phyloP scores from a whole-genome alignment of 64 coral and sea anemone genomes.

The Stichodactyla mertensii region DNA sequence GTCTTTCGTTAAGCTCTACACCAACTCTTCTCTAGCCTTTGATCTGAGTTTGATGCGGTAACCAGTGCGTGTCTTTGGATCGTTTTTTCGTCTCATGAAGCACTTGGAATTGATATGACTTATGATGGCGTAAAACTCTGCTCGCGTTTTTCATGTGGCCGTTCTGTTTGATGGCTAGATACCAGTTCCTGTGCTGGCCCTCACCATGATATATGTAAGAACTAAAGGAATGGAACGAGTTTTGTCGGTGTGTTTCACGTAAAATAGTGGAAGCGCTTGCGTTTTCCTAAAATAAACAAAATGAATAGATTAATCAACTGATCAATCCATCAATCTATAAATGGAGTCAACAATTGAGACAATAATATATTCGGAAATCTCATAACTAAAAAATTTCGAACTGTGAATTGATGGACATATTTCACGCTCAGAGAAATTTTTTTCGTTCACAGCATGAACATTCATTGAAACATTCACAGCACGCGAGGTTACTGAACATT shows the following conservation, averaged over 20 bases:
- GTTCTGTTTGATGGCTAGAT: conserved; percentile 23
- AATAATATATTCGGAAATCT: too few species aligned
- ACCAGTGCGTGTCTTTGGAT: neutral
- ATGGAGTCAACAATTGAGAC: too few species aligned
- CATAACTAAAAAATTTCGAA: too few species aligned
- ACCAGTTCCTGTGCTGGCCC: conserved; percentile 6
- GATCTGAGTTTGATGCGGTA: neutral
- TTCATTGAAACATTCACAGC: too few species aligned
- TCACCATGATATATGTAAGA: conserved; percentile 3
- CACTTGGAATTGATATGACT: conserved; percentile 30
- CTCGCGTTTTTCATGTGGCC: conserved; percentile 18
- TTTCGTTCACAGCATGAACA: too few species aligned
- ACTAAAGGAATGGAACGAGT: conserved; percentile 18
- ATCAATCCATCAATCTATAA: neutral
- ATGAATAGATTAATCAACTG: neutral
- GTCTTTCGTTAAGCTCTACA: neutral
- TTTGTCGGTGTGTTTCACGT: neutral
- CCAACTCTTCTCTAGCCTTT: neutral
- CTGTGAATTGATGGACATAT: too few species aligned
- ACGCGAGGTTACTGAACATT: too few species aligned
- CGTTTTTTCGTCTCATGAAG: neutral
- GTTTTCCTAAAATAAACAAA: neutral
- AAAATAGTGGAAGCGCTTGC: neutral
- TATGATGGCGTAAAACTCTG: conserved; percentile 11
- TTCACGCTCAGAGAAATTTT: too few species aligned